Percentiles rank a stretch among this genome's conserved stretches.
Conservation (phyloP, 2,888 invertebrate genomes). For the Euspilapteryx auroguttella region DNA sequence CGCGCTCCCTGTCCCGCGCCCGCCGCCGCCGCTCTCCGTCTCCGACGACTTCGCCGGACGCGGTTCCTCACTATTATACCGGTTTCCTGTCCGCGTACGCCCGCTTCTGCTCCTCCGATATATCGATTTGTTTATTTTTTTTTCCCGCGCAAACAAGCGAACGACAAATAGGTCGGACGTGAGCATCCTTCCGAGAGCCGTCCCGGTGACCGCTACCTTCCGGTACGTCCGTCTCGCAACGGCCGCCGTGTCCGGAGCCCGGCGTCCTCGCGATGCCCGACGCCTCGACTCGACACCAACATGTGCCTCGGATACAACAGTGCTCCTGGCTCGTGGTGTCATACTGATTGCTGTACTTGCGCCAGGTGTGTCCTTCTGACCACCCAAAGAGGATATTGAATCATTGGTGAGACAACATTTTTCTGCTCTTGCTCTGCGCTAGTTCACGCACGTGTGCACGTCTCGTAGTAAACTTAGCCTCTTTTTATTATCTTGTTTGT, state of each 20-base stretch:
- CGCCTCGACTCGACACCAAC: too few species aligned
- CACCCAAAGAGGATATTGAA: too few species aligned
- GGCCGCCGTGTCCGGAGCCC: conserved; percentile 24
- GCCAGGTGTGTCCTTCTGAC: too few species aligned
- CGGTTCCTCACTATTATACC: conserved; percentile 49
- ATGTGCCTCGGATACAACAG: too few species aligned
- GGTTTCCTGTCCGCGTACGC: conserved; percentile 56
- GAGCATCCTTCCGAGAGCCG: conserved; percentile 3
- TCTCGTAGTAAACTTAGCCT: too few species aligned
- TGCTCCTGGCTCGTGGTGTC: too few species aligned
- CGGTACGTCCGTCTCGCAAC: conserved; percentile 15
- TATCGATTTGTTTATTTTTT: conserved; percentile 58
- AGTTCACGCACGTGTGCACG: too few species aligned
- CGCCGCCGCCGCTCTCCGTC: conserved; percentile 11
- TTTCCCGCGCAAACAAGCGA: conserved; percentile 26
- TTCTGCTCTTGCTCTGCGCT: too few species aligned
- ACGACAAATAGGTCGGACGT: conserved; percentile 26
- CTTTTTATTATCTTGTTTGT: too few species aligned
- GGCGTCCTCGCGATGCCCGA: conserved; percentile 14
- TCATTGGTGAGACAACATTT: too few species aligned
- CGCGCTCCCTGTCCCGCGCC: conserved; percentile 15
- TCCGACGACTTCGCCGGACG: conserved; percentile 20
- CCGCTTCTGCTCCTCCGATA: conserved; percentile 38
- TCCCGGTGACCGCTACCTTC: conserved; percentile 2
- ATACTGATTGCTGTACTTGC: too few species aligned